Conservation (phyloP, 2,113 vertebrate genomes). For the Stegostoma tigrinum region DNA sequence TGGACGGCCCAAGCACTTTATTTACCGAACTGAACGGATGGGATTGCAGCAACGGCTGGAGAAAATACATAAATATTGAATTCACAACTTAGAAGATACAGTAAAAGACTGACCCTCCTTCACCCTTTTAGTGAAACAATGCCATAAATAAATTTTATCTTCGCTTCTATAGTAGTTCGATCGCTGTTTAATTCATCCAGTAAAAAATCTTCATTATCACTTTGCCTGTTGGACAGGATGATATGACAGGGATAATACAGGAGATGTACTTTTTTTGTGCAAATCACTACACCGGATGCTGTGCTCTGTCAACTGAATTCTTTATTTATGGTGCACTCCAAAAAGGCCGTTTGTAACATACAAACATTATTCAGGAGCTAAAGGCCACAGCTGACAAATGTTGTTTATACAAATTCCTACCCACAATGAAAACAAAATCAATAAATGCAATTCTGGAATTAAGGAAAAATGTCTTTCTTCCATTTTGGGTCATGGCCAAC, state of each 20-base stretch:
- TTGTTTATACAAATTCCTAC: constrained; percentile 54
- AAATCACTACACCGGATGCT: constrained; percentile 39
- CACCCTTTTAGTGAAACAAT: constrained; percentile 69
- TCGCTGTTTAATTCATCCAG: constrained; percentile 64
- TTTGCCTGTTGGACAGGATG: constrained; percentile 42
- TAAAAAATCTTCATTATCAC: constrained; percentile 50
- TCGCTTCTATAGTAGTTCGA: constrained; percentile 56
- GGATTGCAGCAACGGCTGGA: constrained; percentile 60
- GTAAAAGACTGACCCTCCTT: constrained; percentile 59
- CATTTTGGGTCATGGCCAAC: constrained; percentile 47
- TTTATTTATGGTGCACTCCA: constrained; percentile 57
- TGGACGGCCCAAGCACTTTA: background rate
- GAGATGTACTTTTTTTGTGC: constrained; percentile 44
- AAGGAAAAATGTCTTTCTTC: constrained; percentile 49
- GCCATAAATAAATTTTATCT: constrained; percentile 65
- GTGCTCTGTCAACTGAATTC: constrained; percentile 40
- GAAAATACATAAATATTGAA: constrained; percentile 77
- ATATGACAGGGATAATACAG: constrained; percentile 42
- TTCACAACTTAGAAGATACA: constrained; percentile 58
- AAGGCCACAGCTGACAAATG: constrained; percentile 60
- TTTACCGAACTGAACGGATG: constrained; percentile 49
- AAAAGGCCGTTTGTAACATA: constrained; percentile 52
- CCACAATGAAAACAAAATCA: constrained; percentile 62
- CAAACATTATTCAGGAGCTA: constrained; percentile 48
- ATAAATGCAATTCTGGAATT: constrained; percentile 56